Percentiles rank a stretch among this genome's conserved stretches.
phyloP scores from a whole-genome alignment of 2,113 vertebrate genomes.

The Rhabdomys dilectus region DNA sequence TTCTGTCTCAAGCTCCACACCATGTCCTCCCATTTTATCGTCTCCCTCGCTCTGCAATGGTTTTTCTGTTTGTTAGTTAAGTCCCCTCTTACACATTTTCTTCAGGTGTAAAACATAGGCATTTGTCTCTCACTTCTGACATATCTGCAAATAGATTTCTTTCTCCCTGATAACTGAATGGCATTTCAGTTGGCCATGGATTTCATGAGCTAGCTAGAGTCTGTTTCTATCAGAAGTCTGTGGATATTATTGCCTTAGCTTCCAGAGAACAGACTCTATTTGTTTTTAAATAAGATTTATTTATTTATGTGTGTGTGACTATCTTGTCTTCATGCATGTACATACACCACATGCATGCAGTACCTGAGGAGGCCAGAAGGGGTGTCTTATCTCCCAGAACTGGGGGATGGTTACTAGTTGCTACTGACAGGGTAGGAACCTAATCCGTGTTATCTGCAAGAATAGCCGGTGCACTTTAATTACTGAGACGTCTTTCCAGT shows the following conservation, averaged over 20 bases:
- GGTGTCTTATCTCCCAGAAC: not conserved
- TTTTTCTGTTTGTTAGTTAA: not conserved
- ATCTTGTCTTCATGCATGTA: not conserved
- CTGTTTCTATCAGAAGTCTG: not conserved
- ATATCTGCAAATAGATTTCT: not conserved
- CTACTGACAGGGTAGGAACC: not conserved
- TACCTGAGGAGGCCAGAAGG: not conserved
- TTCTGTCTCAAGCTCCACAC: not conserved
- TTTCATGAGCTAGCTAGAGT: not conserved
- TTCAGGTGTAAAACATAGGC: not conserved
- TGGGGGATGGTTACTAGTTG: not conserved
- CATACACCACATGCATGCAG: not conserved
- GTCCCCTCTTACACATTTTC: slow-evolving; percentile 4
- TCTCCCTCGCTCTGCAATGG: not conserved
- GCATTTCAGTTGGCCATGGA: not conserved
- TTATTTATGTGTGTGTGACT: not conserved
- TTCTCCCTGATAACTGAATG: not conserved
- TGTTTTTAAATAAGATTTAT: not conserved
- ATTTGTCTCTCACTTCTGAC: not conserved
- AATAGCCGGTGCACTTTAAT: not conserved
- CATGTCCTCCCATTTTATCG: not conserved
- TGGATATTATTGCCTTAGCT: not conserved
- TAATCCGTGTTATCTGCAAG: not conserved
- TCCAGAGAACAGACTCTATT: not conserved
- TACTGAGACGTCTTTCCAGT: not conserved